Evolutionary conservation across 2,888 invertebrate species (phyloP), one percentile per base, ranked within the genome.

Genomic region (Blera fallax): DNA sequence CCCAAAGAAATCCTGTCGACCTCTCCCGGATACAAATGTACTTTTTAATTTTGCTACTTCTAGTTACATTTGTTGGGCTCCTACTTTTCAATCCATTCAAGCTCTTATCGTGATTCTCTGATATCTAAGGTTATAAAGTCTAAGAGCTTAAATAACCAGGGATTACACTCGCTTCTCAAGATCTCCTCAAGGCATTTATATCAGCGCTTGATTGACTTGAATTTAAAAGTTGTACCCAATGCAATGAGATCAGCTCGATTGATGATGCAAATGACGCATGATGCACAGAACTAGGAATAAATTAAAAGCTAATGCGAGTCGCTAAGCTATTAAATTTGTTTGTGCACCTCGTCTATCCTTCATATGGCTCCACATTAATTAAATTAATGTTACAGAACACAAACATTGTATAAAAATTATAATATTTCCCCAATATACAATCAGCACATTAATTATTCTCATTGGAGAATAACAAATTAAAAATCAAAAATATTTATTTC

Each of bases 381-480:
- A 54, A 29, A 54, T 29, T 8, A 29, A 29, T 3, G 7, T 29
- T 29, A 29, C 29, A 7, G 10, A 27, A 7, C 60, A 18, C 8
- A 48, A n/a, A 18, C 8, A 34, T 21, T 34, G 48, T 48, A 64
- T 11, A 64, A 18, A 48, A 24, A 4, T 24, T 24, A 48, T 7
- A 1, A 14, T 27, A 48, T 48, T 21, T 21, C 21, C 3, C 16
- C 21, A 18, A 10, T 48, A 21, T 48, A 18, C 3, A 5, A 40
- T 56, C 24, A 27, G 3, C 40, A 8, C 29, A 45, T 14, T 11
- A 45, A 60, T 50, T 5, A 52, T 45, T 65, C 16, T 1, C 34
- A 29, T 29, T 37, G 29, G 37, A 40, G 27, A 40, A 48, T 10
- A 65, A 32, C 40, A 62, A 52, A 43, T 62, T 43, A 40, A 77